Base-by-base conservation (phyloP, 2,113 vertebrate genomes). In the Apteryx owenii region DNA sequence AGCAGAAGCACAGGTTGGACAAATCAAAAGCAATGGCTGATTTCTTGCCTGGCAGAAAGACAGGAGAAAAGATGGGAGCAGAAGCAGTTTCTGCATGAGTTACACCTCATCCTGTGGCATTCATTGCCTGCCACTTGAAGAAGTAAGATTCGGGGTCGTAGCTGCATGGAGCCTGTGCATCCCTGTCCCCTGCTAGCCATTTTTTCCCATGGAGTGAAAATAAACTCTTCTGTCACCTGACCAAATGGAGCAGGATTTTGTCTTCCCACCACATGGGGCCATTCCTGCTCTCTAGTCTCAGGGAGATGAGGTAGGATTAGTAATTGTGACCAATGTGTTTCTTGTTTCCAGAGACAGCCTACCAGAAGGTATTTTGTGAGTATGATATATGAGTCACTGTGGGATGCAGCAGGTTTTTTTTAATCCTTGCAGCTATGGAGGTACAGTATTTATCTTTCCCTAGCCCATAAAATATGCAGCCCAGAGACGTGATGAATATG, bases 371-470 rank as follows among this genome's bases (percentile, higher is more conserved):
- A 72, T 85, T 93, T 93, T 89, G 62, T 88, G 78, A 80, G 23
- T 58, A 54, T 93, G 91, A 95, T 89, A 36, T 65, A 95, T 93
- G 81, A 95, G 53, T 79, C 75, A 89, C 89, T 82, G 58, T 62
- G 68, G 60, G 53, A 92, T 87, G 81, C 50, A 94, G 58, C 73
- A 89, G 73, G 69, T 44, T 38, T 11, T 95, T 95, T 93, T 93
- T 78, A 80, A 36, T 26, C 84, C 89, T 96, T 91, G 89, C 86
- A 93, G 79, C 75, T 89, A 29, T 79, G 69, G 58, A 88, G 69
- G 58, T 91, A 53, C 50, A 87, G 53, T 82, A 70, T 95, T 92
- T 77, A 82, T 92, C 84, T 91, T 92, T 62, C 64, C 40, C 65
- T 2, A 11, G 81, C 36, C 75, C 81, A 19, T 91, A 77, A 91